Evolutionary conservation across 2,113 vertebrate genomes (phyloP), one percentile per base, ranked within the genome.

Genomic region (Gymnobelideus leadbeateri): DNA sequence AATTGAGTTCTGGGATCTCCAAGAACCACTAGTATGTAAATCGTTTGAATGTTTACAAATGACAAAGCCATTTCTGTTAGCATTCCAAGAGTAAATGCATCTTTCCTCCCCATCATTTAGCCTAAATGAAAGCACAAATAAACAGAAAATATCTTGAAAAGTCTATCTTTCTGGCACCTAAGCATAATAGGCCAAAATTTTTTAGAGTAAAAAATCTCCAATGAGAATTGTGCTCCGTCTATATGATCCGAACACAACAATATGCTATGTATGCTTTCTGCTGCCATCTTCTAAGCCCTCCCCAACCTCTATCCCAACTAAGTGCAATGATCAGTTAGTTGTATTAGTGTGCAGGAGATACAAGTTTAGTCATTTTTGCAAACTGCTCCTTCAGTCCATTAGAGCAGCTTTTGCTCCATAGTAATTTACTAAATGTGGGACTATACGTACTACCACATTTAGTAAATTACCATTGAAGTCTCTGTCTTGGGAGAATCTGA

Each of bases 331-430:
- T 84, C 68, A 84, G n/a, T 84, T 43, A 43, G 19, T 84, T 89
- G 26, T 61, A 93, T 28, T 92, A 11, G 77, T 94, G 91, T 94
- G 89, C 91, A 91, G 61, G 91, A 61, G 52, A 93, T 91, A 9
- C 55, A 10, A 52, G 93, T 89, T 43, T 89, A 57, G 9, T 89
- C 26, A 95, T 55, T 93, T 68, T 55, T 2, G 21, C 31, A 49
- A 93, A 93, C 68, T 93, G 28, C 10, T 92, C 95, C 52, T 68
- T 84, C n/a, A 23, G n/a, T 6, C 19, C 68, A 84, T 84, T 84
- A 84, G 68, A n/a, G n/a, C 37, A 84, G n/a, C 68, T 84, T 84
- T 84, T n/a, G 68, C n/a, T 84, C 68, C 68, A 43, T 23, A 84
- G 68, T 84, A 43, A 84, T 84, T 84, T 84, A 43, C 68, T 84